Conservation (phyloP, 2,888 invertebrate species). For the Agrotis exclamationis region DNA sequence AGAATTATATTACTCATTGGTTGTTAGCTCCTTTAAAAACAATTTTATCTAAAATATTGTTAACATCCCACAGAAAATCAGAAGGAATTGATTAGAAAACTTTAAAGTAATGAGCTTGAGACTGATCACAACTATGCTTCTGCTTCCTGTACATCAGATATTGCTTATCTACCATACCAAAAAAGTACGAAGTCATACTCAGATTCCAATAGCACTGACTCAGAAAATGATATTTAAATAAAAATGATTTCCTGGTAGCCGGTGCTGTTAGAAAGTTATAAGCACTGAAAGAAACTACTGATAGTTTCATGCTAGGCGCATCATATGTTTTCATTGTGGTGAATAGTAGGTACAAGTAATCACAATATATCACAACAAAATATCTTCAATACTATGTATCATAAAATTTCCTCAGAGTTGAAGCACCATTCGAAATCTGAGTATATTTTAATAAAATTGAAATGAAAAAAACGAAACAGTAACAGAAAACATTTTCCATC, state of each 20-base stretch:
- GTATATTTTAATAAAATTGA: conserved; percentile 19
- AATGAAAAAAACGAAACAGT: conserved; percentile 27
- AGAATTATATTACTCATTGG: too few relatives aligned
- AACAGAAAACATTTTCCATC: conserved; percentile 22
- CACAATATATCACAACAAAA: neutral
- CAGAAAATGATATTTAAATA: too few relatives aligned
- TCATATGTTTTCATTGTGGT: too few relatives aligned
- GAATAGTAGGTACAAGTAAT: neutral
- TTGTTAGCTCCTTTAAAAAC: neutral
- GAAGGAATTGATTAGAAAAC: neutral
- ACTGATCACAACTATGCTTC: neutral
- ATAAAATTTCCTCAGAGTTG: neutral
- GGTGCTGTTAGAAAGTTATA: neutral
- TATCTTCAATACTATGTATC: neutral
- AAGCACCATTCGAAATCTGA: conserved; percentile 11
- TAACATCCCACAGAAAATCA: neutral
- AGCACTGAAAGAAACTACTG: neutral
- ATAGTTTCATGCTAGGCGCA: neutral
- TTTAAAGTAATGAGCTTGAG: neutral
- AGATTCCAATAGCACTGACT: too few relatives aligned
- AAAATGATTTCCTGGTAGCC: too few relatives aligned
- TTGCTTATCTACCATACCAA: neutral
- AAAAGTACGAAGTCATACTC: neutral
- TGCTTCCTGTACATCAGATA: neutral
- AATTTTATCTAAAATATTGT: conserved; percentile 1